Base-by-base conservation (phyloP, 2,113 vertebrate species). In the Vimba vimba region DNA sequence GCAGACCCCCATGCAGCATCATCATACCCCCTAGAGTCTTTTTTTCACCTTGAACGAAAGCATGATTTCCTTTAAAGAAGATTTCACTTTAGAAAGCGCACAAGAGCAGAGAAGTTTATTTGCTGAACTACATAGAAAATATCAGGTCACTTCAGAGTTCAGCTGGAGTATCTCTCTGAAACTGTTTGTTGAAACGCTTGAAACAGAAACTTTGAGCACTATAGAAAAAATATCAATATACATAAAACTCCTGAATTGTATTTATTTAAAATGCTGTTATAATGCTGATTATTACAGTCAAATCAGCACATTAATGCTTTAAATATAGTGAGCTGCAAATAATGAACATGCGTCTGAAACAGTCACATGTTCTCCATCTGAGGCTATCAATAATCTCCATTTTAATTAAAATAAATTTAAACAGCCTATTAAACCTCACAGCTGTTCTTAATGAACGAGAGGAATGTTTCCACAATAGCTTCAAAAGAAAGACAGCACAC, bases 381-480 rank as follows among this genome's bases (percentile, higher is more conserved):
- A 64, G 59, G 79, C 39, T 64, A 81, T 81, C 39, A 81, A 64
- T 81, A 81, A 64, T 64, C 59, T 81, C 25, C 36, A 27, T 81
- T 81, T 64, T 30, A 81, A 66, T 81, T 81, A 1, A 81, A 81
- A 66, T 64, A n/a, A 81, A 81, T 81, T 81, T 66, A 81, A 81
- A 81, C 60, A 66, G 59, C 36, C 79, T 66, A 66, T 81, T 39
- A 81, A 80, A 66, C 39, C 59, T 79, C 59, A 64, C 79, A 81
- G 79, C 79, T 81, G 59, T 81, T 81, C n/a, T 80, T 64, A 80
- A 81, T 81, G 79, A 81, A 81, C 64, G 39, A 81, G 79, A 64
- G 36, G 79, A 81, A 81, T 81, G 79, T 27, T 81, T 39, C 39
- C 39, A 81, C 60, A 81, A 81, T 47, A 81, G 59, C 79, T 81